Base-by-base conservation (phyloP, 2,888 invertebrate species). In the Noctua janthina region DNA sequence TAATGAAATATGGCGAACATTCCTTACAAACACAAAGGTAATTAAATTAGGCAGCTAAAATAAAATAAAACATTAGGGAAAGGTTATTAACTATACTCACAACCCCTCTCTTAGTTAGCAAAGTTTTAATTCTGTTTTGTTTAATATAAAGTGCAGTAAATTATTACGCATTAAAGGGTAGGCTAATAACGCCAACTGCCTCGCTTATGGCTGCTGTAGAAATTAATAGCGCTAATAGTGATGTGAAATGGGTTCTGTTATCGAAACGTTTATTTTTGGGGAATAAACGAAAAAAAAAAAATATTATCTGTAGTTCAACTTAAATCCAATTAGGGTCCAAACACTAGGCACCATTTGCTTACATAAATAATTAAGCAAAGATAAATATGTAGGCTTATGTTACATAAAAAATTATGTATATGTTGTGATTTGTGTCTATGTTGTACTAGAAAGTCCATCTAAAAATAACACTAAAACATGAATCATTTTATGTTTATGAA, bases 61-160 rank as follows among this genome's bases (percentile, higher is more conserved):
- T 89, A 87, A 86, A 88, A 87, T 88, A 86, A 83, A 81, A 84
- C 79, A 81, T 82, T 76, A 79, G 83, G 78, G 74, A 49, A 74
- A 78, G 64, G 87, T 86, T 85, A 89, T 89, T 90, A 90, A 90
- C 89, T 89, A 90, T 90, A 88, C 79, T 83, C 76, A 83, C 83
- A 76, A 88, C 89, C 91, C 88, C 91, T 91, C 91, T 92, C 91
- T 90, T 92, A 93, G 93, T 94, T 93, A 93, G 92, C 91, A 93
- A 96, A 95, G 94, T 96, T 96, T 96, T 95, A 95, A 96, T 95
- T 94, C 93, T 95, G 95, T 96, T 96, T 96, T 95, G 95, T 95
- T 95, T 95, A 95, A 95, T 96, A 96, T 95, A 94, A 95, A 95
- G 94, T 95, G 95, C 95, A 96, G 95, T 96, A 96, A 96, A 96